phyloP scores from a whole-genome alignment of 2,113 vertebrate genomes.

The Sphyrna mokarran region DNA sequence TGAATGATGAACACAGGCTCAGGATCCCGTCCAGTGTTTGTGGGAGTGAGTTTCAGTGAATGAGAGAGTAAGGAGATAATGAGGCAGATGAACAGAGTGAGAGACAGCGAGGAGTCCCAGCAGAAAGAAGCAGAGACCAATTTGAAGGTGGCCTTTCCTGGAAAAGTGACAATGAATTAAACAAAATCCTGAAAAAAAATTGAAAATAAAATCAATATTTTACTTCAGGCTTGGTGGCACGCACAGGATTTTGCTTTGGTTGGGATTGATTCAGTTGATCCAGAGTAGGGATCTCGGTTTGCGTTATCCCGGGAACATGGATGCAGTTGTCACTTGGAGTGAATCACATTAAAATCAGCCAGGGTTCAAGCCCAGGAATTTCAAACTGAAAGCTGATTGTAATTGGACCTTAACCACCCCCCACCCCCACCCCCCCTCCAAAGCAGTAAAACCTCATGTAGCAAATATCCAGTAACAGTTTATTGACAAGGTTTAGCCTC shows the following conservation, averaged over 20 bases:
- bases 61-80: background rate
- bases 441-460: background rate
- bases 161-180: background rate
- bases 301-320: background rate
- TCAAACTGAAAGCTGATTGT: background rate
- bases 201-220: background rate
- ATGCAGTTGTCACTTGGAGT: background rate
- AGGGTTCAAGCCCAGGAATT: background rate
- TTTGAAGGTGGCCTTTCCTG: background rate
- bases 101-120: background rate
- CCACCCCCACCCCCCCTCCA: background rate
- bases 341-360: background rate
- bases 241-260: background rate
- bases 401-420: background rate
- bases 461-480: conserved; percentile 11
- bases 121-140: background rate
- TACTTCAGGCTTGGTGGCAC: background rate
- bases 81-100: background rate
- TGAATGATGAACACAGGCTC: too few species aligned
- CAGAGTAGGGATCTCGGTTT: background rate
- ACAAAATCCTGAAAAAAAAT: background rate
- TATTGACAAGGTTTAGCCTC: background rate
- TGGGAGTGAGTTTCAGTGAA: background rate
- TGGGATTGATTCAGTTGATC: background rate
- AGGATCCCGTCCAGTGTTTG: background rate